phyloP scores from a whole-genome alignment of 2,113 vertebrate species.

The Romanogobio albipinnatus region DNA sequence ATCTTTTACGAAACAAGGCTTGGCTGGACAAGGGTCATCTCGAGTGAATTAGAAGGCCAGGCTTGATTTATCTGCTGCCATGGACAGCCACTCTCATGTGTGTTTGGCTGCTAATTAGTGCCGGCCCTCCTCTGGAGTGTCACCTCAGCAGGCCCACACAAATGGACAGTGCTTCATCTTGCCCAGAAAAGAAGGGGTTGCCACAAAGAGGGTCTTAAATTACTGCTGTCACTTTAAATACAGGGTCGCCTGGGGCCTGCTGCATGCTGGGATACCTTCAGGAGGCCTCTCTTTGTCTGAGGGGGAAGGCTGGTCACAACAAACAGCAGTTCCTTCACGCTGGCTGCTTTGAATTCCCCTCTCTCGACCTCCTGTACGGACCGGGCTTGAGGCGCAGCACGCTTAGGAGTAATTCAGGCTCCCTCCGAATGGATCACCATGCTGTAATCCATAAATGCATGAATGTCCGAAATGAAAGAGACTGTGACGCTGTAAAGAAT shows the following conservation, averaged over 20 bases:
- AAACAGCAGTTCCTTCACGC: slow-evolving; percentile 38
- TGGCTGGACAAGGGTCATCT: slow-evolving; percentile 57
- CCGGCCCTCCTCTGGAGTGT: slow-evolving; percentile 45
- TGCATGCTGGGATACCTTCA: slow-evolving; percentile 54
- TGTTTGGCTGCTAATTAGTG: slow-evolving; percentile 57
- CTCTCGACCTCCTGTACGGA: slow-evolving; percentile 41
- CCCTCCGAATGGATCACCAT: slow-evolving; percentile 35
- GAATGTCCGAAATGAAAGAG: slow-evolving; percentile 58
- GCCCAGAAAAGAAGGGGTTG: slow-evolving; percentile 51
- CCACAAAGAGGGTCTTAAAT: slow-evolving; percentile 59
- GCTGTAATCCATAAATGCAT: slow-evolving; percentile 62
- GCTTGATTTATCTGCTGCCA: slow-evolving; percentile 59
- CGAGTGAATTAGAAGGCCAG: slow-evolving; percentile 49
- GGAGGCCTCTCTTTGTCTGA: slow-evolving; percentile 54
- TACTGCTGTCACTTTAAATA: slow-evolving; percentile 59
- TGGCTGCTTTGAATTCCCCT: slow-evolving; percentile 43
- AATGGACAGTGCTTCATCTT: slow-evolving; percentile 55
- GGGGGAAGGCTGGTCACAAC: slow-evolving; percentile 50
- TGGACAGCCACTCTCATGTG: slow-evolving; percentile 46
- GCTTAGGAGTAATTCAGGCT: slow-evolving; percentile 67
- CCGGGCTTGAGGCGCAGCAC: slow-evolving; percentile 44
- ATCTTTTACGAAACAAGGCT: slow-evolving; percentile 40
- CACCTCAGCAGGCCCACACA: slow-evolving; percentile 45
- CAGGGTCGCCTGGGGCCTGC: slow-evolving; percentile 33
- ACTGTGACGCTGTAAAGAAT: slow-evolving; percentile 38